These are phyloP conservation scores for Elysia crispata DNA, from an alignment of 2,888 invertebrate genomes.

Conservation along the genomic window DNA sequence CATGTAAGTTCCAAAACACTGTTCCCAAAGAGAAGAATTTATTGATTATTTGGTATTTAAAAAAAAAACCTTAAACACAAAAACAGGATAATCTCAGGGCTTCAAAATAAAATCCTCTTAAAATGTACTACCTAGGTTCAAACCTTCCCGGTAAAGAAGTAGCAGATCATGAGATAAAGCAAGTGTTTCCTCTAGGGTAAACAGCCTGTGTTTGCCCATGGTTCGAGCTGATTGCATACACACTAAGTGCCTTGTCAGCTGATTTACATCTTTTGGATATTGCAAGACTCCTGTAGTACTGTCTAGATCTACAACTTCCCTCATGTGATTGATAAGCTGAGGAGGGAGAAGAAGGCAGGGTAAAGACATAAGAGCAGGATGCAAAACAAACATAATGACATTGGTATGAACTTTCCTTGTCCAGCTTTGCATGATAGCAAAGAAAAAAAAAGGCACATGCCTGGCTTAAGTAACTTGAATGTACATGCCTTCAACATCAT, in stretches of 20 bases:
- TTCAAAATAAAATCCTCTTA: too few relatives aligned
- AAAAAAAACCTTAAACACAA: too few relatives aligned
- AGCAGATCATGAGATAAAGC: conserved; percentile 83
- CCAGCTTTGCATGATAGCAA: neutral
- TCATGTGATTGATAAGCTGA: conserved; percentile 53
- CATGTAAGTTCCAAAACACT: too few relatives aligned
- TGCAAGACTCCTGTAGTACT: conserved; percentile 56
- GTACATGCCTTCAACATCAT: too few relatives aligned
- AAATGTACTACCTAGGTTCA: conserved; percentile 76
- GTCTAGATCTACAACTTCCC: conserved; percentile 46
- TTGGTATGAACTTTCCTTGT: too few relatives aligned
- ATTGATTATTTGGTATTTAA: too few relatives aligned
- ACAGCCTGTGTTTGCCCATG: conserved; percentile 83
- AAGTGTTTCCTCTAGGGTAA: conserved; percentile 79
- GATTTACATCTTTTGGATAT: conserved; percentile 66
- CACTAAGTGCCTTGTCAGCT: conserved; percentile 85
- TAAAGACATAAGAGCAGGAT: neutral
- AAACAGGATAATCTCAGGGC: too few relatives aligned
- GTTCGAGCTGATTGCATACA: conserved; percentile 86
- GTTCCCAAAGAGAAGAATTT: too few relatives aligned
- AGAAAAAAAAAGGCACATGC: neutral
- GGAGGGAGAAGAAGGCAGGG: conserved; percentile 18
- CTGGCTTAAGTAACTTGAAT: too few relatives aligned
- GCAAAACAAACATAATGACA: too few relatives aligned
- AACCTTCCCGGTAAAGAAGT: conserved; percentile 83